phyloP scores from a whole-genome alignment of 2,113 vertebrate genomes.

The Pedionomus torquatus region DNA sequence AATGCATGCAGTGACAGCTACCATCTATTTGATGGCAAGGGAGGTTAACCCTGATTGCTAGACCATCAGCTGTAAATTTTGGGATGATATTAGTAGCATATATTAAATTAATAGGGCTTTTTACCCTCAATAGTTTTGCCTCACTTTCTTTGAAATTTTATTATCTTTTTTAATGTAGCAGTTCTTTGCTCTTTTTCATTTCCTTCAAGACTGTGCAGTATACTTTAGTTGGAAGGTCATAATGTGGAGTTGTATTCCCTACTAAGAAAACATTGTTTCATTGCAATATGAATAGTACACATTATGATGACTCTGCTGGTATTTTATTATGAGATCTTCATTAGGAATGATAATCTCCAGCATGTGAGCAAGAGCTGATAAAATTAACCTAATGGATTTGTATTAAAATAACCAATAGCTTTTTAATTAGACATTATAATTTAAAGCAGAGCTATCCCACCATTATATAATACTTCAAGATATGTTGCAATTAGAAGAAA shows the following conservation, averaged over 20 bases:
- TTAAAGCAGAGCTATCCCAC: background rate
- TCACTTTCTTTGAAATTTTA: background rate
- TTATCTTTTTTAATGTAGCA: background rate
- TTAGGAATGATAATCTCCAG: background rate
- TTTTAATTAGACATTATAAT: background rate
- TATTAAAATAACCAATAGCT: background rate
- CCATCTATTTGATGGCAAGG: background rate
- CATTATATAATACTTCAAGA: background rate
- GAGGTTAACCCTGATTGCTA: background rate
- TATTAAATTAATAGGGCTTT: background rate
- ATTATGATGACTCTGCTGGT: background rate
- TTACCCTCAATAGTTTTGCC: background rate
- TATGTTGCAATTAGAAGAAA: background rate
- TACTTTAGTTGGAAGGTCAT: background rate
- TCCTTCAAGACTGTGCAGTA: background rate
- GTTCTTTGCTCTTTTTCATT: background rate
- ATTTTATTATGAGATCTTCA: background rate
- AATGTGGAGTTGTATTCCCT: background rate
- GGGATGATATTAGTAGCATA: background rate
- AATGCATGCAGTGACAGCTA: background rate
- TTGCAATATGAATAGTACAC: background rate
- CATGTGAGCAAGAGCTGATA: background rate
- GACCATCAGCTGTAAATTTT: background rate
- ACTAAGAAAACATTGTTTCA: background rate
- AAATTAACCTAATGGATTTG: background rate